phyloP scores from a whole-genome alignment of 2,888 invertebrate genomes.

The Agrochola macilenta region DNA sequence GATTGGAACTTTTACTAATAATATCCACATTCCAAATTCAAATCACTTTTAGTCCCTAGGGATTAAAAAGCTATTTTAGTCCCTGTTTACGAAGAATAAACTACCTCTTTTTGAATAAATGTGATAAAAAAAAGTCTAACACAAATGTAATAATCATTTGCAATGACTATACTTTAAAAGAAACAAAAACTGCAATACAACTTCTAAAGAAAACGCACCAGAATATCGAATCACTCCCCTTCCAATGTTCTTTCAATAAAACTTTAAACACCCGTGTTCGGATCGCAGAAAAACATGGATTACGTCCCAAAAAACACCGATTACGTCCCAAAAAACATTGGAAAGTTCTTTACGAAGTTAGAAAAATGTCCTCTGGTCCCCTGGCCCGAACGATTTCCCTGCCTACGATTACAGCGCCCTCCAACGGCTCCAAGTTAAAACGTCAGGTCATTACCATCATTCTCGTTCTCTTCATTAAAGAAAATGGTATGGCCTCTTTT shows the following conservation, averaged over 20 bases:
- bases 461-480: slow-evolving; percentile 70
- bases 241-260: slow-evolving; percentile 21
- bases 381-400: slow-evolving; percentile 32
- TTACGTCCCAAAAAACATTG: slow-evolving; percentile 10
- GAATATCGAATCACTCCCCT: slow-evolving; percentile 2
- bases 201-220: slow-evolving; percentile 10
- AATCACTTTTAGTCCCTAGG: too few species aligned
- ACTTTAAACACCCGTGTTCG: slow-evolving; percentile 37
- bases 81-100: too few species aligned
- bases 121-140: too few species aligned
- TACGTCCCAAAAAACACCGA: slow-evolving; percentile 23
- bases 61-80: too few species aligned
- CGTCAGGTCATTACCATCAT: slow-evolving; percentile 60
- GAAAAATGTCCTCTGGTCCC: slow-evolving; percentile 33
- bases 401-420: slow-evolving; percentile 30
- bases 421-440: slow-evolving; percentile 60
- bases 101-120: too few species aligned
- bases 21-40: too few species aligned
- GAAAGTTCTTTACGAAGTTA: slow-evolving; percentile 36
- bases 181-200: background rate
- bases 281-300: slow-evolving; percentile 38
- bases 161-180: too few species aligned
- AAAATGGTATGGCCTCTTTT: slow-evolving; percentile 63
- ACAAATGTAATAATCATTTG: too few species aligned
- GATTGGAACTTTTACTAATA: too few species aligned